Evolutionary conservation across 2,797 vertebrate genomes (phyloP).

Genomic region (Anniella stebbinsi): DNA sequence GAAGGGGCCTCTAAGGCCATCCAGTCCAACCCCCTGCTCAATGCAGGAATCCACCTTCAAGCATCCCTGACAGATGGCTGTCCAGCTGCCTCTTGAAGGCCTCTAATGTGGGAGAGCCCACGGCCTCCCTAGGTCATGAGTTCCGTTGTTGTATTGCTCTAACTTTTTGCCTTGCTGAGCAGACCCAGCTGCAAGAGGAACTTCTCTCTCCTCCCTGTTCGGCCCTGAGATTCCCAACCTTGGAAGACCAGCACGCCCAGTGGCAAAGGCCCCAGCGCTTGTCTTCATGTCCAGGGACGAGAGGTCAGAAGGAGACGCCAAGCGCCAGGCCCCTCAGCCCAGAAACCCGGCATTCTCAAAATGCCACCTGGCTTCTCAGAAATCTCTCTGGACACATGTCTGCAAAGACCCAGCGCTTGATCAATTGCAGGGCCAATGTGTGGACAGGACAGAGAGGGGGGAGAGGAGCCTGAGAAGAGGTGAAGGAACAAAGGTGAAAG

Average conservation of each 20-base stretch:
- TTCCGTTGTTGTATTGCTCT: no score
- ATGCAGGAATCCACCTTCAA: no score
- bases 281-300: not conserved
- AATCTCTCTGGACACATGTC: not conserved
- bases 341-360: not conserved
- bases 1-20: no score
- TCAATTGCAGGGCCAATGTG: not conserved
- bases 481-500: not conserved
- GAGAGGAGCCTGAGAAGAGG: not conserved
- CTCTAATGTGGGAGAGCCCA: no score
- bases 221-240: not conserved
- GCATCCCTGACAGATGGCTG: no score
- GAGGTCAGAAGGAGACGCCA: not conserved
- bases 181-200: not conserved
- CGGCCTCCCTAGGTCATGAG: no score
- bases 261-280: not conserved
- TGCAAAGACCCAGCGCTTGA: not conserved
- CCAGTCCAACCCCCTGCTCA: no score
- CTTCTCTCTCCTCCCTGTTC: not conserved
- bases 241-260: no score
- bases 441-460: not conserved
- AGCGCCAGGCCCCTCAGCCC: not conserved
- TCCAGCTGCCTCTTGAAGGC: no score
- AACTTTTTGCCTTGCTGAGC: not conserved
- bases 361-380: not conserved